Percentiles rank a stretch among this genome's conserved stretches.
These are phyloP conservation scores for Cepaea hortensis DNA, from an alignment of 2,888 invertebrate species.

Conservation along the genomic window DNA sequence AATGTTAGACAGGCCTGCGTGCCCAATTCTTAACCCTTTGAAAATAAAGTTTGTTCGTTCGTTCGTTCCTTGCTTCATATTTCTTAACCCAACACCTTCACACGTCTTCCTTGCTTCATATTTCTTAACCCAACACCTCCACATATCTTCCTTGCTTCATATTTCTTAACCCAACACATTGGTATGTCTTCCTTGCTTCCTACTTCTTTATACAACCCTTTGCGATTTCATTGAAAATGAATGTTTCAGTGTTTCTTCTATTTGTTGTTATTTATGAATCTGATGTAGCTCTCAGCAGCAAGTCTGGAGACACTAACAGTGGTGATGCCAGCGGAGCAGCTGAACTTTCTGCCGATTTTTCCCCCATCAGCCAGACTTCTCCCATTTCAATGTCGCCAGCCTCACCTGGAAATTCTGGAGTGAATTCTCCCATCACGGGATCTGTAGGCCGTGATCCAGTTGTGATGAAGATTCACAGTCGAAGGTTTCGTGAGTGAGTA, in stretches of 20 bases:
- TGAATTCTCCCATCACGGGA: conserved; percentile 72
- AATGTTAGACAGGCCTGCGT: too few species aligned
- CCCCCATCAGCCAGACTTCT: conserved; percentile 75
- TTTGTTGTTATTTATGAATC: not conserved
- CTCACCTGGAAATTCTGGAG: conserved; percentile 71
- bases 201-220: conserved; percentile 28
- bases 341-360: conserved; percentile 72
- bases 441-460: conserved; percentile 61
- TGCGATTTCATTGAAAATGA: not conserved
- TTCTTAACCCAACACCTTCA: too few species aligned
- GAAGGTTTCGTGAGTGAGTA: conserved; percentile 77
- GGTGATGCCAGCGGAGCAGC: conserved; percentile 57
- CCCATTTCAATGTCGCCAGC: conserved; percentile 75
- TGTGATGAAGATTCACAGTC: conserved; percentile 75
- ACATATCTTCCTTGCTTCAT: too few species aligned
- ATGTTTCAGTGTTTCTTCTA: not conserved
- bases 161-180: too few species aligned
- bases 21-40: too few species aligned
- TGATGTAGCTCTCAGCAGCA: conserved; percentile 64
- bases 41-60: too few species aligned
- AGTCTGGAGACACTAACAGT: conserved; percentile 58
- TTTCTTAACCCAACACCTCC: too few species aligned
- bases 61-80: too few species aligned
- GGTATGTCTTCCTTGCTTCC: too few species aligned
- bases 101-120: too few species aligned